Base-by-base conservation (phyloP, 2,888 invertebrate genomes). In the Abscondita cerata region DNA sequence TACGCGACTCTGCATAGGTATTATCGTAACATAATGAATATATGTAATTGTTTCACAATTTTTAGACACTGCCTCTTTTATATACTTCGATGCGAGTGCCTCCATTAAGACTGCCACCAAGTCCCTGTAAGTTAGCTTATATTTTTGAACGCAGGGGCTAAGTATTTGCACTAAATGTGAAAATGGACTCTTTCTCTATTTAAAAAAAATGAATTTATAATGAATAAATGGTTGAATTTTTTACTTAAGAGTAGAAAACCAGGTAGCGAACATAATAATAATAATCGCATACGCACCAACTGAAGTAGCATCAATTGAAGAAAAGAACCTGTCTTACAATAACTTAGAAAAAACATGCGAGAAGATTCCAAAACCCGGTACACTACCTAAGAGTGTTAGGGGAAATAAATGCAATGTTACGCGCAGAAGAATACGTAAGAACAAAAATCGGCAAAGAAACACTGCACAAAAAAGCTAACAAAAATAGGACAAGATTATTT, bases 1-100 rank as follows among this genome's bases (percentile, higher is more conserved):
- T 84, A 62, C 82, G 85, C 72, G 87, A 87, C 81, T 62, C 62
- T 56, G 85, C 87, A 83, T 86, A 87, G 83, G 83, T 81, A 79
- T 60, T 36, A n/a, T 11, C 44, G n/a, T 2, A 38, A 58, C n/a
- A 36, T 38, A 15, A 40, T 57, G 38, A 34, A n/a, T 41, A 12
- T 53, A 19, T 33, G 33, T 9, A 33, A 8, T 33, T 33, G n/a
- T n/a, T n/a, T n/a, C n/a, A n/a, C n/a, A n/a, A n/a, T n/a, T 75
- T 74, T 57, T 62, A 79, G 78, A 73, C 73, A 76, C 76, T 78
- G 77, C 78, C 78, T 70, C 70, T 63, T 63, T 63, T 55, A 70
- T 64, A 62, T 68, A 54, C 53, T 59, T 62, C 54, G 50, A 51
- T 58, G 58, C 36, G 51, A 71, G 70, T 73, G 78, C 78, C 79